Conservation (phyloP, 1,140 invertebrate genomes). For the Ylistrum balloti region DNA sequence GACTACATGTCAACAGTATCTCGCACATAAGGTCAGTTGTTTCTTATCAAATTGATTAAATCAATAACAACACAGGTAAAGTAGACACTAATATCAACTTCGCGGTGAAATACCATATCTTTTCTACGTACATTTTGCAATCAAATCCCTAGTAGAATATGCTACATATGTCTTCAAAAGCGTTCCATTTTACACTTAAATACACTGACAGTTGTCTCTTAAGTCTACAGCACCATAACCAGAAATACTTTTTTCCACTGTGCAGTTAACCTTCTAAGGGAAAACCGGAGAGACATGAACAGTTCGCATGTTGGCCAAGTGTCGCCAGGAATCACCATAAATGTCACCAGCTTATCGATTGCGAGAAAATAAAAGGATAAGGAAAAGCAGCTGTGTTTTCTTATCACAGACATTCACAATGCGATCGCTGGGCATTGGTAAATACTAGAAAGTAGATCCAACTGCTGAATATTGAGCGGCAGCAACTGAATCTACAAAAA, state of each 20-base stretch:
- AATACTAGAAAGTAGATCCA: background rate
- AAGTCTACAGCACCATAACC: background rate
- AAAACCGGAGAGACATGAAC: background rate
- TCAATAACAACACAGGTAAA: too few species aligned
- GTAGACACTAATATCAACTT: too few species aligned
- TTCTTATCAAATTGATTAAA: too few species aligned
- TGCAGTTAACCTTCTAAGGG: slow-evolving; percentile 6
- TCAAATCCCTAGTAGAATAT: background rate
- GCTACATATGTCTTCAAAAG: background rate
- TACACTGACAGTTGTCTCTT: background rate
- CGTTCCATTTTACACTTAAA: background rate
- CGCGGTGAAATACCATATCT: background rate
- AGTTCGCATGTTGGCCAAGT: slow-evolving; percentile 1
- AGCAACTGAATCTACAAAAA: background rate
- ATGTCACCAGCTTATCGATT: slow-evolving; percentile 34
- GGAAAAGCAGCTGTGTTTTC: slow-evolving; percentile 24
- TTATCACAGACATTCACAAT: background rate
- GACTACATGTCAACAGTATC: too few species aligned
- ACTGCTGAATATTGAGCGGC: background rate
- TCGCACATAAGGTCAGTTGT: too few species aligned
- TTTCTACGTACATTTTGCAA: too few species aligned
- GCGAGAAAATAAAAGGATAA: slow-evolving; percentile 29
- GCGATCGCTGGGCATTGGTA: background rate
- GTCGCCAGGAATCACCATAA: slow-evolving; percentile 32
- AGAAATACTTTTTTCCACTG: background rate